These are phyloP conservation scores for Elegia similella DNA, from an alignment of 2,888 invertebrate genomes.

Conservation along the genomic window DNA sequence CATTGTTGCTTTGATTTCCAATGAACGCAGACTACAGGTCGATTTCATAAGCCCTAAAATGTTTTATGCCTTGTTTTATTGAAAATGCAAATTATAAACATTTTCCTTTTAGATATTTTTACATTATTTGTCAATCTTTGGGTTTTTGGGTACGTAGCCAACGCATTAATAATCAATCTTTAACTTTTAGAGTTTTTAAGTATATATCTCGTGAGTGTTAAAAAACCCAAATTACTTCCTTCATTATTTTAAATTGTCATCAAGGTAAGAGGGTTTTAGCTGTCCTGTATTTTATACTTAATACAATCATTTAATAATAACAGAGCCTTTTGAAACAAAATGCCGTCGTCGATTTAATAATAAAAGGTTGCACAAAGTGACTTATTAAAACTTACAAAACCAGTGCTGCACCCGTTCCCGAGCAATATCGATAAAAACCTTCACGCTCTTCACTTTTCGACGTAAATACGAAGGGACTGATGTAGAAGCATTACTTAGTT, in stretches of 20 bases:
- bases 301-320: background rate
- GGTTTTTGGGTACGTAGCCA: too few species aligned
- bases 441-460: slow-evolving; percentile 45
- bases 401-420: slow-evolving; percentile 52
- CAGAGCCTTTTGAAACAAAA: background rate
- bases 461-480: slow-evolving; percentile 64
- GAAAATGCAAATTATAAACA: too few species aligned
- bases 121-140: background rate
- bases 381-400: slow-evolving; percentile 23
- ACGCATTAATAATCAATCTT: too few species aligned
- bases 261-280: too few species aligned
- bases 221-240: too few species aligned
- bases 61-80: background rate
- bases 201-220: too few species aligned
- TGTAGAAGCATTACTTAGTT: slow-evolving; percentile 71
- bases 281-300: too few species aligned
- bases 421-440: slow-evolving; percentile 58
- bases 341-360: slow-evolving; percentile 28
- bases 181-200: too few species aligned
- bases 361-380: background rate
- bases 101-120: background rate
- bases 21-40: background rate
- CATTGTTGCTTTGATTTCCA: slow-evolving; percentile 52
- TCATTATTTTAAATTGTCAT: too few species aligned
- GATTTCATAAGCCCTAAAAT: slow-evolving; percentile 14